Conservation (phyloP, 2,797 vertebrate species). For the Ctenopoma multispine region DNA sequence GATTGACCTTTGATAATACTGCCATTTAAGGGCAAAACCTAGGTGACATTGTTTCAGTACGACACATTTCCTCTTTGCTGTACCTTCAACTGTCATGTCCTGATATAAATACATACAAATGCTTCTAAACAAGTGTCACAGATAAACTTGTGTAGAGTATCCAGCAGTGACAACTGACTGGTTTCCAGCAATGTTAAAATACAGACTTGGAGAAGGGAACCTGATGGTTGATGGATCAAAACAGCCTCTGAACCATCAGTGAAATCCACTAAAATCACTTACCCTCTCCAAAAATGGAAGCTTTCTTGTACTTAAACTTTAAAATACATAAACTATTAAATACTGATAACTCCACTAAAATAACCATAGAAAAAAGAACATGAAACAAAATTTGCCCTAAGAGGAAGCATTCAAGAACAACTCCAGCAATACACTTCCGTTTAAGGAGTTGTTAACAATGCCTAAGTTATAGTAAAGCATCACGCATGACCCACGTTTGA, state of each 20-base stretch:
- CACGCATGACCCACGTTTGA: conserved; percentile 29
- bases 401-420: conserved; percentile 67
- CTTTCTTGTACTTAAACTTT: conserved; percentile 66
- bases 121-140: conserved; percentile 52
- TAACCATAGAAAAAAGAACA: conserved; percentile 57
- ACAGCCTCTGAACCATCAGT: conserved; percentile 32
- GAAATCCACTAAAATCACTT: conserved; percentile 43
- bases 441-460: conserved; percentile 53
- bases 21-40: conserved; percentile 66
- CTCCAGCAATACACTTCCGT: conserved; percentile 53
- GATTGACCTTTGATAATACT: conserved; percentile 81
- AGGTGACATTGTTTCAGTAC: conserved; percentile 54
- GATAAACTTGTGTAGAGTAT: conserved; percentile 42
- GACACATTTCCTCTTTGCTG: conserved; percentile 37
- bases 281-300: conserved; percentile 69
- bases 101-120: conserved; percentile 62
- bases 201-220: conserved; percentile 39
- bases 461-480: conserved; percentile 48
- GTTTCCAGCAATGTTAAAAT: conserved; percentile 55
- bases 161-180: conserved; percentile 52
- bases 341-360: conserved; percentile 84
- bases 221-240: conserved; percentile 24
- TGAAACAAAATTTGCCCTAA: conserved; percentile 48
- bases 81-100: conserved; percentile 63
- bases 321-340: conserved; percentile 83